Conservation (phyloP, 2,113 vertebrate species). For the Bucco capensis region DNA sequence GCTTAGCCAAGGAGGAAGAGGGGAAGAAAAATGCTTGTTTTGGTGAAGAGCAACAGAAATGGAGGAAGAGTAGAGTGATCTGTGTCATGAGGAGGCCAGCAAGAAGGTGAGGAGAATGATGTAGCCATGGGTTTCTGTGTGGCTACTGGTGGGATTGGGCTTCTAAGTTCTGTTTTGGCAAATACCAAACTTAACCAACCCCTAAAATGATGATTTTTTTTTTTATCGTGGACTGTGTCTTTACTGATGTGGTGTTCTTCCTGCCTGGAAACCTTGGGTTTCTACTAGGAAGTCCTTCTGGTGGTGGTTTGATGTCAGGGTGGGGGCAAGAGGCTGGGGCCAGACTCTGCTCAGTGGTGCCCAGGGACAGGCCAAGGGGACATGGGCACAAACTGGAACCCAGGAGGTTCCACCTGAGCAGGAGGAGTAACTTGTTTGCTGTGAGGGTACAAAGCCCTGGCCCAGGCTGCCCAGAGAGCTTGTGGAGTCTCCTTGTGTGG, state of each 20-base stretch:
- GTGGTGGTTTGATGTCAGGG: neutral
- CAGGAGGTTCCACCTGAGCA: too few relatives aligned
- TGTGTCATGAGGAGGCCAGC: neutral
- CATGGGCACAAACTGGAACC: too few relatives aligned
- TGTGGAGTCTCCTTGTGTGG: too few relatives aligned
- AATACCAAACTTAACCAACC: neutral
- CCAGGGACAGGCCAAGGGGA: too few relatives aligned
- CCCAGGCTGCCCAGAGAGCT: too few relatives aligned
- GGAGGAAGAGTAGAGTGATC: neutral
- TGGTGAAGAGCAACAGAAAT: neutral
- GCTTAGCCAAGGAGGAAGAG: neutral
- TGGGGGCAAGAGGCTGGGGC: too few relatives aligned
- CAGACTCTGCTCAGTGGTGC: too few relatives aligned
- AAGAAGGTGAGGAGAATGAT: neutral
- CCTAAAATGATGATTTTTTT: too few relatives aligned
- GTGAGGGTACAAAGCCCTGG: too few relatives aligned
- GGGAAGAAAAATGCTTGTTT: neutral
- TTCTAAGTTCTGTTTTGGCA: neutral
- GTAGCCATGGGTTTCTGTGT: neutral
- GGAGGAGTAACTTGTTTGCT: neutral
- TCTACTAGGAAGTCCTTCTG: neutral
- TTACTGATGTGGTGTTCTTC: neutral
- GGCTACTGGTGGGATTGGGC: neutral
- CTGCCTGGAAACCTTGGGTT: neutral
- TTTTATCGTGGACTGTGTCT: neutral